phyloP scores from a whole-genome alignment of 2,113 vertebrate genomes.

The Cyanistes caeruleus region DNA sequence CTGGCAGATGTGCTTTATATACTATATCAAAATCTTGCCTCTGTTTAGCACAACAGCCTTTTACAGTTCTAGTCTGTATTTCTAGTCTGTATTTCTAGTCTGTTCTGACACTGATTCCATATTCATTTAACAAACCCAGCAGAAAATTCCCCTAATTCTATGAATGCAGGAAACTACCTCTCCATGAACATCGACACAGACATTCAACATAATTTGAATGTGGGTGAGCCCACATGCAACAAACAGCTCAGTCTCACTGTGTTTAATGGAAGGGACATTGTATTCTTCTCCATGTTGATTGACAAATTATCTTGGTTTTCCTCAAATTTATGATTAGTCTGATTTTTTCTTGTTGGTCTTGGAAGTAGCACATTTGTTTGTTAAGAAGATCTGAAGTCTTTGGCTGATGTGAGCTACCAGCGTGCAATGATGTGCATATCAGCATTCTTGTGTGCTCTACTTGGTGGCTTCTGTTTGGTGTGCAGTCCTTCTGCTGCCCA shows the following conservation, averaged over 20 bases:
- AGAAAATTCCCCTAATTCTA: neutral
- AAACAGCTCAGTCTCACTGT: neutral
- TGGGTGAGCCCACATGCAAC: neutral
- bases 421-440: neutral
- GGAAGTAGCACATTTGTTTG: neutral
- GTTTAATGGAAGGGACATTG: neutral
- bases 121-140: neutral
- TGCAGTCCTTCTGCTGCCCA: neutral
- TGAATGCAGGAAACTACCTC: neutral
- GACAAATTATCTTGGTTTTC: neutral
- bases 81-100: neutral
- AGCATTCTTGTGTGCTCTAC: neutral
- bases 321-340: neutral
- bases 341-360: neutral
- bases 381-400: neutral
- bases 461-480: neutral
- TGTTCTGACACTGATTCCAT: neutral
- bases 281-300: neutral
- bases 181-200: neutral
- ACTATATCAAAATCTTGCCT: neutral
- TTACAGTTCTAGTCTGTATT: neutral
- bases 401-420: neutral
- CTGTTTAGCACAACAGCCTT: neutral
- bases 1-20: conserved; percentile 31
- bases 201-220: neutral